These are phyloP conservation scores for Macrostomum lignano DNA, from an alignment of 1,140 invertebrate genomes.

Conservation along the genomic window DNA sequence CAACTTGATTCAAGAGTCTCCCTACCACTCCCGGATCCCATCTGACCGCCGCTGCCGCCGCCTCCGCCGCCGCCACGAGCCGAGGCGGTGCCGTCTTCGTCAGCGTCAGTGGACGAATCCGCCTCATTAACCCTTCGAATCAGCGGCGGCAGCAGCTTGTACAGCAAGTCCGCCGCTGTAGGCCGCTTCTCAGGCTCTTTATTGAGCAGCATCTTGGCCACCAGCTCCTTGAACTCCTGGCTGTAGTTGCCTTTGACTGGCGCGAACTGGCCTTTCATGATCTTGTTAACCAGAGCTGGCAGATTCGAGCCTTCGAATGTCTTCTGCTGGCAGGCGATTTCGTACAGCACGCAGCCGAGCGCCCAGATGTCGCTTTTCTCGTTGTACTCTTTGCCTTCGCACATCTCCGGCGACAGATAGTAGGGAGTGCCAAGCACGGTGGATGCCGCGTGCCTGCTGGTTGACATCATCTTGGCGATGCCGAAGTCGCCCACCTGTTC, in stretches of 20 bases:
- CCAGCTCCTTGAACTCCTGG: conserved; percentile 33
- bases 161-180: conserved; percentile 32
- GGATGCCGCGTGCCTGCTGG: conserved; percentile 37
- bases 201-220: conserved; percentile 25
- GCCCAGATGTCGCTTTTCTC: conserved; percentile 53
- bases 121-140: no score
- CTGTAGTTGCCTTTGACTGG: conserved; percentile 38
- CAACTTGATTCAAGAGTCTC: no score
- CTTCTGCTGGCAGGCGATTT: conserved; percentile 46
- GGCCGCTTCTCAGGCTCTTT: conserved; percentile 28
- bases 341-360: conserved; percentile 46
- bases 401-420: conserved; percentile 54
- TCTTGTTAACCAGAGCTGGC: conserved; percentile 42
- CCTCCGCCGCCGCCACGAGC: no score
- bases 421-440: conserved; percentile 51
- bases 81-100: no score
- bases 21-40: no score
- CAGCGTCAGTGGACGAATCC: no score
- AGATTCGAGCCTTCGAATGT: conserved; percentile 47
- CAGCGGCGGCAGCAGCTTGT: conserved; percentile 11
- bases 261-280: conserved; percentile 30
- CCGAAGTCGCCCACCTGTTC: conserved; percentile 55
- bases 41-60: no score
- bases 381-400: conserved; percentile 45
- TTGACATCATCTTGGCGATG: conserved; percentile 46